Base-by-base conservation (phyloP, 2,797 vertebrate genomes). In the Sebastiscus tertius region DNA sequence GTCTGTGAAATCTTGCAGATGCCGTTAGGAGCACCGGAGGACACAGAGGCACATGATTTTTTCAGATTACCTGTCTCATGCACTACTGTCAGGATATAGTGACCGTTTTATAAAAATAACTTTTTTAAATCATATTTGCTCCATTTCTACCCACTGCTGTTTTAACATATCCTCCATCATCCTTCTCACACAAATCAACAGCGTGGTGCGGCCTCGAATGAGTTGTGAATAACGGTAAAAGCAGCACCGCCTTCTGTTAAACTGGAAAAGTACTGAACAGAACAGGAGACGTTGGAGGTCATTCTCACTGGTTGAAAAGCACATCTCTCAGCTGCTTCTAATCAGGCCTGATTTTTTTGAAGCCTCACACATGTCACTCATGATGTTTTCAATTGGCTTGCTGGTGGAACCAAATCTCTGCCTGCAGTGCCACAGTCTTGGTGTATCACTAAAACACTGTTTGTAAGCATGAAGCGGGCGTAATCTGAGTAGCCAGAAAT, bases 401-500 rank as follows among this genome's bases (percentile, higher is more conserved):
- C 59, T 42, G 70, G 72, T 72, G 22, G 26, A 68, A 81, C 39
- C 29, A 56, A n/a, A 27, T 33, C 22, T 69, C 58, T 29, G 16
- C 36, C 46, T 49, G 18, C 52, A 39, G 26, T 61, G 62, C 56
- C 9, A 29, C 52, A 26, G 9, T 33, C 13, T 29, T 31, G 12
- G 46, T 22, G 14, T 34, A 5, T n/a, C 56, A 49, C 0, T 20
- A 10, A 62, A 36, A 39, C 49, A 46, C 27, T 29, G 36, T 39
- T 20, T 55, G 55, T 62, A 65, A 14, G 62, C 9, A 2, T 71
- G 60, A 49, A 22, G 18, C 4, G 42, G 20, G 64, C 6, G 7
- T 55, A 22, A 8, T 27, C 42, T 13, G 20, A 33, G 54, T 5
- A 73, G 42, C 20, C 20, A 24, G 96, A 97, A 90, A 93, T 97